Evolutionary conservation across 2,113 vertebrate species (phyloP), one percentile per base, ranked within the genome.

Genomic region (Hydropotes inermis): DNA sequence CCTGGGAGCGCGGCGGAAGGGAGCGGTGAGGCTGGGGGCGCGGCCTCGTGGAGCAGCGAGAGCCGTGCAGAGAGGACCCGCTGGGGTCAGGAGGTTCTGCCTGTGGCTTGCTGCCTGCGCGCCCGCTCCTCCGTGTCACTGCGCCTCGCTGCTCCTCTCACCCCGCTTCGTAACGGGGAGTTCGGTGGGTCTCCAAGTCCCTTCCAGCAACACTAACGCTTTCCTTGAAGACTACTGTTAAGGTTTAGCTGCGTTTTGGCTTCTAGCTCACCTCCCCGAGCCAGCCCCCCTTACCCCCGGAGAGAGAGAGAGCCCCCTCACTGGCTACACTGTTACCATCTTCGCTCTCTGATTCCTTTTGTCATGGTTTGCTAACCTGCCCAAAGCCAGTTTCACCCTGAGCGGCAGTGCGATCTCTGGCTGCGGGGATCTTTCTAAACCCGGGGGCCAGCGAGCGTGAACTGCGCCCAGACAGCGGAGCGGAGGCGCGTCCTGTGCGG

Each of bases 371-470:
- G 47, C 39, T 92, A 76, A 93, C 50, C 78, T 16, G 15, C 23
- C 11, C 2, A 14, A 60, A 76, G 61, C 52, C 27, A 14, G 36
- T 39, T 88, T 87, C 57, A 47, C 39, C 23, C 1, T 9, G 39
- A 87, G 11, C 23, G 16, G 58, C 78, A 76, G 6, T 94, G 79
- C 19, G 79, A n/a, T 39, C 79, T 95, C 43, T 54, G 57, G 74
- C 30, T 36, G 70, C 30, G 8, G 64, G 88, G 36, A 19, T 86
- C 86, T 92, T 89, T 96, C 83, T 96, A 74, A 96, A 96, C 57
- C 61, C 60, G 13, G 25, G 70, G 47, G 87, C 39, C 76, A 11
- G 89, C 43, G 27, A 39, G 17, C 50, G 52, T 12, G 47, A 86
- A 55, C 91, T 33, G 45, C 17, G 28, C 54, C 23, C 19, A 27